Conservation (phyloP, 2,888 invertebrate genomes). For the Coleophora deauratella region DNA sequence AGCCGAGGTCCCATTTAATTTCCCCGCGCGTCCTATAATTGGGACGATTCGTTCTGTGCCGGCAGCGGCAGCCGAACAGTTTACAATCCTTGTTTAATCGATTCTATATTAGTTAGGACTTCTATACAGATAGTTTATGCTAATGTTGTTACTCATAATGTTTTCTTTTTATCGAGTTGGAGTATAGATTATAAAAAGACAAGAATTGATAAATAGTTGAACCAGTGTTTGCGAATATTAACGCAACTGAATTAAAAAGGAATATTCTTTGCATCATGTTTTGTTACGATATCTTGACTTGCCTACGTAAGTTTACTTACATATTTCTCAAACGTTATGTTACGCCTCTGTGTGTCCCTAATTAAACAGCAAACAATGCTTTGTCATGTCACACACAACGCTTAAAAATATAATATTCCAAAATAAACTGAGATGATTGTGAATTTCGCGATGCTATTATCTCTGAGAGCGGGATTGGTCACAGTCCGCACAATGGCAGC, state of each 20-base stretch:
- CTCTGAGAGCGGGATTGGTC: conserved; percentile 54
- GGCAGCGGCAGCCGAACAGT: conserved; percentile 36
- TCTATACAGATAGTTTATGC: conserved; percentile 14
- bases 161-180: too few relatives aligned
- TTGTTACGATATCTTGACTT: too few relatives aligned
- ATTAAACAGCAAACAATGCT: too few relatives aligned
- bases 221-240: too few relatives aligned
- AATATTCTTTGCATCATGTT: too few relatives aligned
- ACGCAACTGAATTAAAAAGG: too few relatives aligned
- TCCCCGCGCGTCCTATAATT: conserved; percentile 62
- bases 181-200: too few relatives aligned
- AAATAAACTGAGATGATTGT: conserved; percentile 4
- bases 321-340: too few relatives aligned
- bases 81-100: conserved; percentile 45
- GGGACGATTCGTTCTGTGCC: conserved; percentile 65
- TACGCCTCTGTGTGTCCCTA: too few relatives aligned
- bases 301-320: too few relatives aligned
- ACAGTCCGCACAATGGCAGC: conserved; percentile 52
- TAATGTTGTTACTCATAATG: too few relatives aligned
- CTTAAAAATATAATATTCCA: conserved; percentile 12
- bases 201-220: too few relatives aligned
- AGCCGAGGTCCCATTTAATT: conserved; percentile 57
- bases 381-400: not conserved
- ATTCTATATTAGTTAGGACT: conserved; percentile 54
- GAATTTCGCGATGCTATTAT: conserved; percentile 56